phyloP scores from a whole-genome alignment of 1,140 invertebrate genomes.

The Hypothenemus hampei region DNA sequence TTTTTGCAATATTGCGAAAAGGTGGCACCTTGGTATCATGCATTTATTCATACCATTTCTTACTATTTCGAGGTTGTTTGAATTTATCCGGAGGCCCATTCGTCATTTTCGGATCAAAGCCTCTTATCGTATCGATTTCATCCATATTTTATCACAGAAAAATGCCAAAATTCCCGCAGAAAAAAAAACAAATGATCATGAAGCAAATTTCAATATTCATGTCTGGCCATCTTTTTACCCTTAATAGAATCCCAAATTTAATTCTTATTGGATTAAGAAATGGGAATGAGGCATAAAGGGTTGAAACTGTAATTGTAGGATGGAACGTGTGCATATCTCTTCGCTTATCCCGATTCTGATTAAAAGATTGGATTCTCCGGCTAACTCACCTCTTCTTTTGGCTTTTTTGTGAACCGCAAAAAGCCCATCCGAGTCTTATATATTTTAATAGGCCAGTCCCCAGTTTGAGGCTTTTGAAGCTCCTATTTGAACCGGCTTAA shows the following conservation, averaged over 20 bases:
- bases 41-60: conserved; percentile 18
- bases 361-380: conserved; percentile 18
- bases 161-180: neutral
- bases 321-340: conserved; percentile 15
- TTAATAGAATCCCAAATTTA: no score
- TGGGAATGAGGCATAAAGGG: no score
- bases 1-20: neutral
- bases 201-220: no score
- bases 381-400: no score
- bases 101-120: conserved; percentile 22
- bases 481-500: conserved; percentile 16
- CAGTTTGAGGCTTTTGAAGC: conserved; percentile 11
- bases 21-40: no score
- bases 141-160: neutral
- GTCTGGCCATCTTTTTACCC: no score
- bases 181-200: neutral
- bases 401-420: no score
- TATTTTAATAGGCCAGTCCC: conserved; percentile 23
- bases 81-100: conserved; percentile 22
- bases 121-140: conserved; percentile 17
- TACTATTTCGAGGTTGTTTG: conserved; percentile 5
- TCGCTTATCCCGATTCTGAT: conserved; percentile 25
- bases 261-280: neutral
- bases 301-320: conserved; percentile 21
- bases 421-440: conserved; percentile 21